Evolutionary conservation across 2,113 vertebrate genomes (phyloP).

Genomic region (Scortum barcoo): DNA sequence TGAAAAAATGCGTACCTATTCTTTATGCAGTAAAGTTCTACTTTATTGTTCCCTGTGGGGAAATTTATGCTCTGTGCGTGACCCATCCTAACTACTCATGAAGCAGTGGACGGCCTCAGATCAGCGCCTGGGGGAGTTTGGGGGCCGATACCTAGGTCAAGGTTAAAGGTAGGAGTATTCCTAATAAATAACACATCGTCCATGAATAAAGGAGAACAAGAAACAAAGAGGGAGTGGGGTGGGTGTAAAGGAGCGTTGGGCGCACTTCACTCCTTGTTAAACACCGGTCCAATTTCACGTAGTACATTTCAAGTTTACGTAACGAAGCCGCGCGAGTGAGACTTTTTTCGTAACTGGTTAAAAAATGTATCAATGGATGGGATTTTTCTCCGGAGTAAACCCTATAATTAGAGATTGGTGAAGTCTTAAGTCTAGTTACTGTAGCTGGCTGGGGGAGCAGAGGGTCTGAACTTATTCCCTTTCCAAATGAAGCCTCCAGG

Average conservation of each 20-base stretch:
- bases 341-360: background rate
- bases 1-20: background rate
- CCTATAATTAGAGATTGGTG: conserved; percentile 20
- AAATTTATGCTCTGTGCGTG: conserved; percentile 49
- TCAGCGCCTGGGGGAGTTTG: conserved; percentile 44
- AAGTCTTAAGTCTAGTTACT: conserved; percentile 4
- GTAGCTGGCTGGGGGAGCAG: background rate
- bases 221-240: background rate
- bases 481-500: conserved; percentile 32
- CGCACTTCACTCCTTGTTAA: background rate
- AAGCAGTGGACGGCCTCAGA: conserved; percentile 30
- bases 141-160: conserved; percentile 30
- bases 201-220: conserved; percentile 15
- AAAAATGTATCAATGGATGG: conserved; percentile 9
- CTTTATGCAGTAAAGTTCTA: conserved; percentile 45
- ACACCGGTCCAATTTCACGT: background rate
- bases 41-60: conserved; percentile 54
- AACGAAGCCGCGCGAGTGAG: background rate
- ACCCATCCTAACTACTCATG: conserved; percentile 53
- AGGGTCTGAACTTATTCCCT: conserved; percentile 29
- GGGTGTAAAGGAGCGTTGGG: background rate
- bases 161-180: conserved; percentile 50
- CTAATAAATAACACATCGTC: conserved; percentile 42
- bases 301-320: background rate
- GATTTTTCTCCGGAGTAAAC: conserved; percentile 7